Evolutionary conservation across 2,888 invertebrate species (phyloP).

Genomic region (Epistrophe eligans): DNA sequence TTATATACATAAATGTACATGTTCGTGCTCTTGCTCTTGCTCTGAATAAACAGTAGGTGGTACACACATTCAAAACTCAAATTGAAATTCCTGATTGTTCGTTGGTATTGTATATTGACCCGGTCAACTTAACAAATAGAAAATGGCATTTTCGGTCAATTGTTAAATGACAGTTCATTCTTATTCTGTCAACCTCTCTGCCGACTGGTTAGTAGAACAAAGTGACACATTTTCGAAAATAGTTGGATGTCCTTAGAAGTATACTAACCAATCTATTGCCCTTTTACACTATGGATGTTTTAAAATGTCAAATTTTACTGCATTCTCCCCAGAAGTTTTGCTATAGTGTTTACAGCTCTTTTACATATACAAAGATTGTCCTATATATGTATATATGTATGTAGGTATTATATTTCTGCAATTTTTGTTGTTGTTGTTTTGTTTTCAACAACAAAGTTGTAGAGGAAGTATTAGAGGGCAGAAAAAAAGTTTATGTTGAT

Average conservation of each 20-base stretch:
- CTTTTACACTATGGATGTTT: neutral
- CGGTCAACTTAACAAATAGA: slow-evolving; percentile 36
- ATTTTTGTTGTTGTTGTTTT: neutral
- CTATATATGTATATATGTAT: no score
- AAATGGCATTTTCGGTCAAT: slow-evolving; percentile 61
- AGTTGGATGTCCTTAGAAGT: neutral
- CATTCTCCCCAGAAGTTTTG: slow-evolving; percentile 5
- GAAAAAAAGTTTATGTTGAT: neutral
- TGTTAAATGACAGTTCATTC: slow-evolving; percentile 62
- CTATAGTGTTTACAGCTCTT: neutral
- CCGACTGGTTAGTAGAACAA: neutral
- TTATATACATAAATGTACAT: no score
- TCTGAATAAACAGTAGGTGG: neutral
- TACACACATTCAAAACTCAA: neutral
- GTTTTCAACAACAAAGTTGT: neutral
- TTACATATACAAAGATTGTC: neutral
- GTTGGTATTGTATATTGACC: slow-evolving; percentile 12
- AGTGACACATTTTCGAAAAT: slow-evolving; percentile 14
- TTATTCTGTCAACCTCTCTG: slow-evolving; percentile 9
- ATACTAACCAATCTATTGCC: neutral
- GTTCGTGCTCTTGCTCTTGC: neutral
- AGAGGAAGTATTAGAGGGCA: slow-evolving; percentile 6
- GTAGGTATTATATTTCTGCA: neutral
- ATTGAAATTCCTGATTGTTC: slow-evolving; percentile 9
- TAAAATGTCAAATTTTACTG: slow-evolving; percentile 5